A percentile compares a stretch with the other conserved stretches of the same genome.
Evolutionary conservation across 1,140 invertebrate genomes (phyloP).

Genomic region (Trichoplusia ni): DNA sequence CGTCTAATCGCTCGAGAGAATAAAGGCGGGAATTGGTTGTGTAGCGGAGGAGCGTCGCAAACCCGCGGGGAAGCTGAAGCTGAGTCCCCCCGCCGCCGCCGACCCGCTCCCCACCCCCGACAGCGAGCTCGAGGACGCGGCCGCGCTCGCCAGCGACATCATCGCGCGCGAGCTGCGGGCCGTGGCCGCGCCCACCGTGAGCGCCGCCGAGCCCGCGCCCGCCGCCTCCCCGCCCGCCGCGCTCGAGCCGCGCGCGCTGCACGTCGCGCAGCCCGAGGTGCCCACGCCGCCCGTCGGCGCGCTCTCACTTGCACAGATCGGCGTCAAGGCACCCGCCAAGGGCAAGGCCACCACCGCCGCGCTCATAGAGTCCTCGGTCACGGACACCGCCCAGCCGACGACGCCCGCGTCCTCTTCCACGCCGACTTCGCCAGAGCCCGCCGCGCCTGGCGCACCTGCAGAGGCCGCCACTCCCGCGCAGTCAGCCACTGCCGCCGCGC

Average conservation of each 20-base stretch:
- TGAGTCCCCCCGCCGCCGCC: slow-evolving; percentile 55
- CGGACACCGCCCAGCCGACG: slow-evolving; percentile 31
- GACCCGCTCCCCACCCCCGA: slow-evolving; percentile 75
- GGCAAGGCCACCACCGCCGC: slow-evolving; percentile 58
- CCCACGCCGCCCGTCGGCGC: slow-evolving; percentile 72
- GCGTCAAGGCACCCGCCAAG: slow-evolving; percentile 61
- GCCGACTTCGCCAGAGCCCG: background rate
- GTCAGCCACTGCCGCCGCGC: slow-evolving; percentile 43
- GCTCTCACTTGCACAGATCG: slow-evolving; percentile 74
- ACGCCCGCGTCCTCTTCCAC: slow-evolving; percentile 38
- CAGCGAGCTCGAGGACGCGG: slow-evolving; percentile 78
- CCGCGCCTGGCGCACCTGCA: background rate
- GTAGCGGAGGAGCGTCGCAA: slow-evolving; percentile 78
- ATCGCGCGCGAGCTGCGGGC: slow-evolving; percentile 76
- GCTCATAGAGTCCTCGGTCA: slow-evolving; percentile 65
- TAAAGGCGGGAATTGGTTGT: slow-evolving; percentile 79
- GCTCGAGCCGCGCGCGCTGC: slow-evolving; percentile 44
- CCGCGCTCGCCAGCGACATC: slow-evolving; percentile 71
- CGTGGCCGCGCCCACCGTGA: slow-evolving; percentile 63
- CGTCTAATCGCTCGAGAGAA: slow-evolving; percentile 73
- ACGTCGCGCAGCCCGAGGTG: slow-evolving; percentile 60
- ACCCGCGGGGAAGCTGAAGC: slow-evolving; percentile 69
- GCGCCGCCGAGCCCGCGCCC: slow-evolving; percentile 56
- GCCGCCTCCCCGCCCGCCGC: slow-evolving; percentile 34
- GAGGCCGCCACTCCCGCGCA: background rate